phyloP scores from a whole-genome alignment of 2,113 vertebrate genomes.

The Noctilio leporinus region DNA sequence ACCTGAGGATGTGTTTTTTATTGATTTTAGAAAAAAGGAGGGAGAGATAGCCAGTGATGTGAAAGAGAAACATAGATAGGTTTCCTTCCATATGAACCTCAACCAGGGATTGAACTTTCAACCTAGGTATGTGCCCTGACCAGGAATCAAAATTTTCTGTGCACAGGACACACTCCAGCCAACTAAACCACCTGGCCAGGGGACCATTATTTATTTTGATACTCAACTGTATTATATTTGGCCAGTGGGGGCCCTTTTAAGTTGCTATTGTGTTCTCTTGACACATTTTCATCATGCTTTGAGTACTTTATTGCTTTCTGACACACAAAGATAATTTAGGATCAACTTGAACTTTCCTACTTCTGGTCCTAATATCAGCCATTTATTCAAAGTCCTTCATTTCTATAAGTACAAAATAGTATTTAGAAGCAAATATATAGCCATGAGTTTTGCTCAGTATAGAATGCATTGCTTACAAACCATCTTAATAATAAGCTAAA shows the following conservation, averaged over 20 bases:
- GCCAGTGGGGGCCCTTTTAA: too few species aligned
- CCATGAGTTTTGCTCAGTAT: neutral
- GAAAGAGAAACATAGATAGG: too few species aligned
- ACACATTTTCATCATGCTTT: neutral
- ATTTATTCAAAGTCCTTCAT: neutral
- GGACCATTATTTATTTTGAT: neutral
- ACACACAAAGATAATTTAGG: neutral
- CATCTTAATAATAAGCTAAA: neutral
- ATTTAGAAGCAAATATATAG: neutral
- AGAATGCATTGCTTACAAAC: neutral
- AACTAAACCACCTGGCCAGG: neutral
- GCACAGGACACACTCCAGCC: neutral
- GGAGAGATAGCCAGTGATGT: too few species aligned
- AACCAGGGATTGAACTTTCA: too few species aligned
- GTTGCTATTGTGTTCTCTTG: too few species aligned
- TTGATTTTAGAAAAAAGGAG: too few species aligned
- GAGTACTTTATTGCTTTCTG: neutral
- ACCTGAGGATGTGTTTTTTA: too few species aligned
- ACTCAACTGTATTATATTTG: neutral
- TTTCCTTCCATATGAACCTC: too few species aligned
- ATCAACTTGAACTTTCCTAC: neutral
- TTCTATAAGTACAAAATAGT: neutral
- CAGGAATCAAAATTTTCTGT: too few species aligned
- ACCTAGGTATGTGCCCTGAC: too few species aligned
- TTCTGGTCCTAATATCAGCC: neutral